phyloP scores from a whole-genome alignment of 2,888 invertebrate genomes.

The Stenurella melanura region DNA sequence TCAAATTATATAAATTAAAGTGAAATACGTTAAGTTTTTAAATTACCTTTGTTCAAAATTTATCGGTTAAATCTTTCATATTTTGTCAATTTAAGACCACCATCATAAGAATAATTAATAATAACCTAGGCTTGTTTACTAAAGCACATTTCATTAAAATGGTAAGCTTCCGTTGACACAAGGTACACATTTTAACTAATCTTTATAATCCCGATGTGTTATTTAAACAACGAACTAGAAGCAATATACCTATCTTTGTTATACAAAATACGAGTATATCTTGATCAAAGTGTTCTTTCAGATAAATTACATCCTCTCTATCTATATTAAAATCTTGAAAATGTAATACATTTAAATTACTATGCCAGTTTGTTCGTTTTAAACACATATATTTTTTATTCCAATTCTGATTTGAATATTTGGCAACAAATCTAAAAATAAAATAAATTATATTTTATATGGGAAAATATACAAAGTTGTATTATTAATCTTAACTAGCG shows the following conservation, averaged over 20 bases:
- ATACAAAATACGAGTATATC: conserved; percentile 16
- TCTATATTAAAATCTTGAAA: conserved; percentile 42
- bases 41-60: not conserved
- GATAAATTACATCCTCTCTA: conserved; percentile 37
- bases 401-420: conserved; percentile 1
- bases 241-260: conserved; percentile 15
- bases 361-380: conserved; percentile 12
- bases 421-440: not conserved
- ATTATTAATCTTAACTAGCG: too few species aligned
- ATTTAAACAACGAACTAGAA: conserved; percentile 19
- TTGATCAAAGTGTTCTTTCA: conserved; percentile 27
- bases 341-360: conserved; percentile 40
- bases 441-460: too few species aligned
- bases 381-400: conserved; percentile 21
- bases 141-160: conserved; percentile 25
- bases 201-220: conserved; percentile 30
- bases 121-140: conserved; percentile 17
- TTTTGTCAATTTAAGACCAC: conserved; percentile 5
- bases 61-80: not conserved
- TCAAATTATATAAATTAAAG: not conserved
- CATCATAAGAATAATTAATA: conserved; percentile 10
- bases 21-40: not conserved
- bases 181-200: conserved; percentile 28
- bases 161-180: conserved; percentile 31
- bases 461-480: too few species aligned